Evolutionary conservation across 2,797 vertebrate genomes (phyloP), one percentile per base, ranked within the genome.

Genomic region (Mycteria americana): DNA sequence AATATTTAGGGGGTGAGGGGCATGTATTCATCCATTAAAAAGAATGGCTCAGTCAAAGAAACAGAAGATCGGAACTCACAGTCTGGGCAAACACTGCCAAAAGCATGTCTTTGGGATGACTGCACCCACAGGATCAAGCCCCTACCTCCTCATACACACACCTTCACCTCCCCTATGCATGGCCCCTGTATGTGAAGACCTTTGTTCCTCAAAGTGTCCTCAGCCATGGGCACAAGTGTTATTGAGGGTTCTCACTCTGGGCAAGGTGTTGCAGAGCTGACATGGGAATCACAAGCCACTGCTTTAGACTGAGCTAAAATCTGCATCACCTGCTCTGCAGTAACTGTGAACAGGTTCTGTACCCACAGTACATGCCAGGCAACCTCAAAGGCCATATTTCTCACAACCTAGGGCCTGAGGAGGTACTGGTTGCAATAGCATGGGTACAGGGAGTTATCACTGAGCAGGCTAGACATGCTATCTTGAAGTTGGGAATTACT

Each of bases 401-500:
- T 24, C 22, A 68, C 68, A 88, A 37, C 21, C 18, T 3, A 9
- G 28, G 46, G 33, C 37, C 46, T 39, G 54, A 45, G 11, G 57
- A 81, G 25, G 30, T 50, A 18, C 41, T 27, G 39, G 7, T 10
- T 57, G 30, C 74, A 69, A n/a, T 9, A 65, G 50, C 63, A 15
- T 1, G 10, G 68, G 48, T 25, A 62, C 18, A 22, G 59, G 84
- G 50, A 76, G 33, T 28, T 59, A 17, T 11, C 54, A 30, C 35
- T 1, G 12, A 45, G 82, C 2, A 2, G 51, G 28, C 39, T 16
- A 48, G 56, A 37, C 1, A 3, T 9, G 18, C 10, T 21, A 4
- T 28, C 59, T 24, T 39, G 37, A 69, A 59, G 19, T 1, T 63
- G 31, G n/a, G 60, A 63, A 82, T 62, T 73, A 28, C 27, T 46